phyloP scores from a whole-genome alignment of 2,113 vertebrate genomes.

The Zapornia atra region DNA sequence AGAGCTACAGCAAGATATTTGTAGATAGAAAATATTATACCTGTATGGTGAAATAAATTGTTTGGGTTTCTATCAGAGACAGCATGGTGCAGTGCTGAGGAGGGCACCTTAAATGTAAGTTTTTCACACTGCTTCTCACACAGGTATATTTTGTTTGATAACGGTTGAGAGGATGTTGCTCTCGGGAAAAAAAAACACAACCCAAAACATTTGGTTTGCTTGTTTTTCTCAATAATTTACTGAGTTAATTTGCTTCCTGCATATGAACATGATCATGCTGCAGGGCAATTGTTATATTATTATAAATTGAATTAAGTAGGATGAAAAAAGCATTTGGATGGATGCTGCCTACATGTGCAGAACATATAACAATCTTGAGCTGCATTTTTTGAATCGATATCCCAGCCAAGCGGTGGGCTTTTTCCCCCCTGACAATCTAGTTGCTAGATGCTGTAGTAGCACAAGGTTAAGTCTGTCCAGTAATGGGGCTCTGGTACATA shows the following conservation, averaged over 20 bases:
- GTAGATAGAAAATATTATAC: not conserved
- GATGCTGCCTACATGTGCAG: not conserved
- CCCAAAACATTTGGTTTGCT: not conserved
- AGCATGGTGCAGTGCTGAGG: not conserved
- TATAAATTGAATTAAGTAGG: not conserved
- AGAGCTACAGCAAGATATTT: not conserved
- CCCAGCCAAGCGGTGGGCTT: not conserved
- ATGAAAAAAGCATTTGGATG: not conserved
- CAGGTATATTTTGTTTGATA: not conserved
- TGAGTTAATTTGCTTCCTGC: not conserved
- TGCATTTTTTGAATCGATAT: not conserved
- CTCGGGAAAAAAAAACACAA: not conserved
- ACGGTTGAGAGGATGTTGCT: not conserved
- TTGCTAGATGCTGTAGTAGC: not conserved
- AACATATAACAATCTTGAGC: not conserved
- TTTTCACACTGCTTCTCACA: not conserved
- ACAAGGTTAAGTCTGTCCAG: not conserved
- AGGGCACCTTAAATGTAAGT: not conserved
- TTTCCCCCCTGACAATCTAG: not conserved
- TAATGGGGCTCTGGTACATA: fast-evolving
- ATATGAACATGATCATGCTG: not conserved
- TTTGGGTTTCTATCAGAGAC: not conserved
- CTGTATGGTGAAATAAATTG: not conserved
- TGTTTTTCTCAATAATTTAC: not conserved
- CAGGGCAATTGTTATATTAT: not conserved